A percentile compares a stretch with the other conserved stretches of the same genome.
phyloP scores from a whole-genome alignment of 2,888 invertebrate species.

The Polydrusus cervinus region DNA sequence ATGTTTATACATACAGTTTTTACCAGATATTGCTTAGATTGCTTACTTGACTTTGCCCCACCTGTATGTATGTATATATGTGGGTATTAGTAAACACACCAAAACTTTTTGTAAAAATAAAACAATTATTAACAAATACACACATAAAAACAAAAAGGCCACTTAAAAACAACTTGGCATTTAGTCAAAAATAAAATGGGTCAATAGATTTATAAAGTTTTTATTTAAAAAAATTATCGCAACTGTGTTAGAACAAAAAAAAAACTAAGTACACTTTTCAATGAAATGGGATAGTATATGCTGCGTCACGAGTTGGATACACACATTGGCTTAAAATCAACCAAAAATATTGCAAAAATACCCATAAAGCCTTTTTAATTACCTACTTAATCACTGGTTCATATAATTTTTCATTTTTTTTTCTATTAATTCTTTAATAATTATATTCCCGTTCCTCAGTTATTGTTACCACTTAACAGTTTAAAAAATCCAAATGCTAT shows the following conservation, averaged over 20 bases:
- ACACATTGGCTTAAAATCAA: constrained; percentile 37
- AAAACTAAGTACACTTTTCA: constrained; percentile 68
- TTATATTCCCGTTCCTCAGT: no score
- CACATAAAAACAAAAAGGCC: constrained; percentile 68
- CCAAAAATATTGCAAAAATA: neutral
- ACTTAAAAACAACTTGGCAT: constrained; percentile 69
- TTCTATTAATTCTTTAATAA: no score
- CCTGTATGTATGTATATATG: constrained; percentile 73
- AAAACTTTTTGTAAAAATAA: constrained; percentile 51
- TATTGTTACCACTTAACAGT: no score
- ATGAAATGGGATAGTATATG: constrained; percentile 37
- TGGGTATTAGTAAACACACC: constrained; percentile 72
- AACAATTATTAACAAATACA: constrained; percentile 60
- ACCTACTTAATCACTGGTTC: neutral
- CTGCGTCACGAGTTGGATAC: constrained; percentile 34
- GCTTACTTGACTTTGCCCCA: constrained; percentile 73
- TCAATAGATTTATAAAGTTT: constrained; percentile 43
- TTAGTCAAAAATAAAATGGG: constrained; percentile 55
- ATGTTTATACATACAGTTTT: constrained; percentile 72
- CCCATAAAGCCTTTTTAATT: neutral
- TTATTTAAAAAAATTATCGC: constrained; percentile 57
- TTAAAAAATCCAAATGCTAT: no score
- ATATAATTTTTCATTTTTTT: no score
- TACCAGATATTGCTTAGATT: constrained; percentile 72
- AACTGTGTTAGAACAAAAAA: constrained; percentile 68